Evolutionary conservation across 2,113 vertebrate species (phyloP).

Genomic region (Sigmodon hispidus): DNA sequence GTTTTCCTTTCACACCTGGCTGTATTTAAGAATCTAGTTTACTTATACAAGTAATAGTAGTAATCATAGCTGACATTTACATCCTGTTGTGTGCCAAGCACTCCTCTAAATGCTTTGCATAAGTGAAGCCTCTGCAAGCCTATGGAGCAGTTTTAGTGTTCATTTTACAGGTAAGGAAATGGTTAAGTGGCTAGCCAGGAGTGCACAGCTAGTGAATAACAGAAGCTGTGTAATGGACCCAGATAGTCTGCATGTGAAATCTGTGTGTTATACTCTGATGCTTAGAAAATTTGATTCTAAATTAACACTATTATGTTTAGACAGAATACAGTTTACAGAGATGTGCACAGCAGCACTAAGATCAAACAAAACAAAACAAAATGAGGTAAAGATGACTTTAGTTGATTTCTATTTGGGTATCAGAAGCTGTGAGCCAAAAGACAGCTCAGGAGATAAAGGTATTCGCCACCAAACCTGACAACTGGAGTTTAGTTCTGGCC

Average conservation of each 20-base stretch:
- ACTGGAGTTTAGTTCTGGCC: background rate
- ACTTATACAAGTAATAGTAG: background rate
- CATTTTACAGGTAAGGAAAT: slow-evolving; percentile 19
- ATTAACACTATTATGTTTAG: background rate
- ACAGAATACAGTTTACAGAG: background rate
- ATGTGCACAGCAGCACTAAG: background rate
- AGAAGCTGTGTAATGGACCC: background rate
- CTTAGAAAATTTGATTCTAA: slow-evolving; percentile 17
- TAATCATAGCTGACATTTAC: background rate
- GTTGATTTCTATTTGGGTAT: background rate
- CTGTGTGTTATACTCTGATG: background rate
- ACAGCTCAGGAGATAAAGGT: background rate
- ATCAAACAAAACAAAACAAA: background rate
- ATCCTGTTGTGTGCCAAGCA: background rate
- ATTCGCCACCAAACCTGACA: background rate
- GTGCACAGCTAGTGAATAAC: background rate
- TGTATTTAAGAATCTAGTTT: background rate
- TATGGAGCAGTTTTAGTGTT: background rate
- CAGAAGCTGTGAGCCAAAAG: background rate
- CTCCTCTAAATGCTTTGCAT: background rate
- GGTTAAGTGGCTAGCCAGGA: background rate
- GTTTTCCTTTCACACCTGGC: background rate
- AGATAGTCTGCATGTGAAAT: background rate
- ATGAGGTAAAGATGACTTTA: slow-evolving; percentile 31
- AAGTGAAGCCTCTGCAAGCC: background rate